Evolutionary conservation across 2,888 invertebrate genomes (phyloP).

Genomic region (Platycheirus rosarum): DNA sequence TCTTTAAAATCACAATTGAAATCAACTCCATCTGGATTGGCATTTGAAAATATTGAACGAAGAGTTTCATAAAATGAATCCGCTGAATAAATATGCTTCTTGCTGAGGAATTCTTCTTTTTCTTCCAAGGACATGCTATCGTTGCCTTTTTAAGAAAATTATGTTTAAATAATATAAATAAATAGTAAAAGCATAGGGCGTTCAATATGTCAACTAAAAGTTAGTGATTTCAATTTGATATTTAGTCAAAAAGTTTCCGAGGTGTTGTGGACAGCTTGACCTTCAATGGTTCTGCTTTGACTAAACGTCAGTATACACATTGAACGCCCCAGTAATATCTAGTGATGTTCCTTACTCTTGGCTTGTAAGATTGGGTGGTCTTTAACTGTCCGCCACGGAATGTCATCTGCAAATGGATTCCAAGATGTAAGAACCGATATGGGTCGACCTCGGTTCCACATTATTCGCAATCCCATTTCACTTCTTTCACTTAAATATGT

Average conservation of each 20-base stretch:
- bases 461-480: constrained; percentile 88
- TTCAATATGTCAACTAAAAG: too few relatives aligned
- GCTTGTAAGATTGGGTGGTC: constrained; percentile 91
- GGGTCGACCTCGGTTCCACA: constrained; percentile 90
- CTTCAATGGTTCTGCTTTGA: too few relatives aligned
- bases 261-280: too few relatives aligned
- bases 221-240: too few relatives aligned
- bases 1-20: constrained; percentile 81
- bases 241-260: too few relatives aligned
- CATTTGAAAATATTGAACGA: constrained; percentile 75
- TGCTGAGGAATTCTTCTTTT: constrained; percentile 70
- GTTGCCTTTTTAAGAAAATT: constrained; percentile 37
- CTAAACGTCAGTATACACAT: too few relatives aligned
- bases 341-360: constrained; percentile 84
- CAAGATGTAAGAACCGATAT: constrained; percentile 88
- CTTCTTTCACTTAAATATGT: constrained; percentile 87
- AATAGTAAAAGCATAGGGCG: too few relatives aligned
- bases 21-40: constrained; percentile 65
- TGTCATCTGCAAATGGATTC: constrained; percentile 92
- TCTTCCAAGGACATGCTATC: constrained; percentile 60
- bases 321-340: too few relatives aligned
- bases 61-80: constrained; percentile 78
- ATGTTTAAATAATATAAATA: neutral
- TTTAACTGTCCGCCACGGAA: constrained; percentile 90
- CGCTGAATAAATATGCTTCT: constrained; percentile 75